These are phyloP conservation scores for Bombylius discolor DNA, from an alignment of 2,888 invertebrate genomes.

Conservation along the genomic window DNA sequence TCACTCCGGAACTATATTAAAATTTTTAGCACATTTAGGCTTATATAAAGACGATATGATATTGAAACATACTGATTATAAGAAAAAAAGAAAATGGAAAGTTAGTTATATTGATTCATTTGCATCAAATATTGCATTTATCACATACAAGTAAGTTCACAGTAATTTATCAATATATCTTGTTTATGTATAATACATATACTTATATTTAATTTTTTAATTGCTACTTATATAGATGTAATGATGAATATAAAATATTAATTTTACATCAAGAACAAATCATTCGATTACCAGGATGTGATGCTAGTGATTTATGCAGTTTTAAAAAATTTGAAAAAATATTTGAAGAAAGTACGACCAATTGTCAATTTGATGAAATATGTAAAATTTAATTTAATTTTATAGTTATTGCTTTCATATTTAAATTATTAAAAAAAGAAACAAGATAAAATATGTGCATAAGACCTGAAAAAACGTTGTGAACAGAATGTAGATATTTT, in stretches of 20 bases:
- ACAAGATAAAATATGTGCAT: too few species aligned
- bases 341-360: conserved; percentile 46
- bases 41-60: conserved; percentile 52
- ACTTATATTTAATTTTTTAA: conserved; percentile 1
- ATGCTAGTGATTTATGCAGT: conserved; percentile 49
- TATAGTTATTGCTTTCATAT: too few species aligned
- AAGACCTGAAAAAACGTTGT: too few species aligned
- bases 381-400: conserved; percentile 34
- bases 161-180: background rate
- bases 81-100: conserved; percentile 43
- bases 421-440: too few species aligned
- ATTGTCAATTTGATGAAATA: conserved; percentile 55
- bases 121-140: conserved; percentile 66
- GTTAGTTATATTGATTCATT: conserved; percentile 58
- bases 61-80: conserved; percentile 44
- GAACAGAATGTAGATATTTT: too few species aligned
- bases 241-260: conserved; percentile 40
- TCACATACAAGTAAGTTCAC: conserved; percentile 51
- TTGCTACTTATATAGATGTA: conserved; percentile 37
- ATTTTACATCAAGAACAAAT: conserved; percentile 63
- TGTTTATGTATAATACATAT: background rate
- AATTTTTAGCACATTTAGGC: conserved; percentile 57
- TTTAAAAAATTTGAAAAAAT: conserved; percentile 42
- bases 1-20: conserved; percentile 71
- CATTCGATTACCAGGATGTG: conserved; percentile 56